Base-by-base conservation (phyloP, 2,888 invertebrate genomes). In the Melanostoma scalare region DNA sequence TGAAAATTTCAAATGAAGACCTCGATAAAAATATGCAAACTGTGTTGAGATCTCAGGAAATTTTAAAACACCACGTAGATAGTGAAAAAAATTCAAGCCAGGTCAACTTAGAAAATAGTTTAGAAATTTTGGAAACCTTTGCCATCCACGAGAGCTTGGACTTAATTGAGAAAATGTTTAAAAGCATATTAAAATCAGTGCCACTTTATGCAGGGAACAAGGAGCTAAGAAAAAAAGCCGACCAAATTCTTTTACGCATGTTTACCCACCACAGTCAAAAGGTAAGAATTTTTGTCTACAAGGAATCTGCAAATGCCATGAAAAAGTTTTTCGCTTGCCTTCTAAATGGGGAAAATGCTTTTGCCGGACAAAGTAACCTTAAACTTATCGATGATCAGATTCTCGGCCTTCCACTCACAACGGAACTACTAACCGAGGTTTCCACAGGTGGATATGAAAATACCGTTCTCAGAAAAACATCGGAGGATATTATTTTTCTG, bases 321-420 rank as follows among this genome's bases (percentile, higher is more conserved):
- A 88, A 89, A 36, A 78, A 80, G 0, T 89, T 88, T 56, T 90
- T 90, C 56, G 89, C 89, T 31, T 86, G 86, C 4, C 75, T 91
- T 10, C 87, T 90, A 86, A 88, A 89, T 79, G 88, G 88, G 4
- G 87, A 88, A 30, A 85, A 73, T 33, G 88, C 87, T 20, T 50
- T 86, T 5, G 9, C 75, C 0, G 89, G 88, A 5, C 86, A 86
- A 50, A 86, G 61, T 9, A 88, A 88, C 30, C 6, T 69, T 0
- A 85, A 87, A 9, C 75, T 89, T 6, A 72, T 85, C 3, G 85
- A 85, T 0, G 69, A 87, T 0, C 87, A 77, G 10, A 77, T 78
- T 6, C 65, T 91, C 0, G 91, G 91, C 0, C 38, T 91, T 38
- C 91, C 91, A 2, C 55, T 91, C 38, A 89, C 86, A 38, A 48